These are phyloP conservation scores for Pomatostomus ruficeps DNA, from an alignment of 2,113 vertebrate species.

Conservation along the genomic window DNA sequence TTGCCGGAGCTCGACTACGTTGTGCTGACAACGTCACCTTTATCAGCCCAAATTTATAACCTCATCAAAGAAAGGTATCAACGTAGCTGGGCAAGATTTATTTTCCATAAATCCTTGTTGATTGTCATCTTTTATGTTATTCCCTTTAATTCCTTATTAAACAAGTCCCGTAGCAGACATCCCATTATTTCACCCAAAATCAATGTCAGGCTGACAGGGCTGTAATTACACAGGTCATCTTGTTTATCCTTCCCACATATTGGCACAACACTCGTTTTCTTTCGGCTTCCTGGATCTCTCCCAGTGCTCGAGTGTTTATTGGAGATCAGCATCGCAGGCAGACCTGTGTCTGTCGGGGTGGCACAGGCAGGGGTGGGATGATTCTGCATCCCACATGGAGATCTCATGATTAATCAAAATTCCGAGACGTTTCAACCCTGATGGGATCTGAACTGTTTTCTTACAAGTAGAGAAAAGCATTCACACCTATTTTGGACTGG, in stretches of 20 bases:
- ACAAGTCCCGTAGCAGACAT: constrained; percentile 28
- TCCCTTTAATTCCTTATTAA: constrained; percentile 58
- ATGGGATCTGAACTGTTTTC: neutral
- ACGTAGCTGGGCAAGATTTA: constrained; percentile 10
- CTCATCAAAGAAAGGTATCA: constrained; percentile 51
- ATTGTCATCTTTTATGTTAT: constrained; percentile 51
- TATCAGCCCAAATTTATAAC: constrained; percentile 43
- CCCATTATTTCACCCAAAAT: constrained; percentile 49
- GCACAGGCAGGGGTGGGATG: neutral
- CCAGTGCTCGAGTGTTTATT: neutral
- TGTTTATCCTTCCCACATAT: constrained; percentile 27
- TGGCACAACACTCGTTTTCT: neutral
- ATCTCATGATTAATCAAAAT: neutral
- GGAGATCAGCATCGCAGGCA: neutral
- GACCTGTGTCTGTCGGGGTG: neutral
- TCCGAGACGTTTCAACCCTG: neutral
- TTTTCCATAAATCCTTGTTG: constrained; percentile 40
- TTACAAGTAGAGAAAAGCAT: neutral
- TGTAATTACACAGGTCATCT: constrained; percentile 55
- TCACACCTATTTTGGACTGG: neutral
- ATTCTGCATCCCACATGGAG: neutral
- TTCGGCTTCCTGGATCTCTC: neutral
- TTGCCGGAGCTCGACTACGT: neutral
- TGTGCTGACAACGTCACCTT: neutral
- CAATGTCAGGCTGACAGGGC: constrained; percentile 27